Evolutionary conservation across 1,140 invertebrate species (phyloP), one percentile per base, ranked within the genome.

Genomic region (Tetramorium parvispinum): DNA sequence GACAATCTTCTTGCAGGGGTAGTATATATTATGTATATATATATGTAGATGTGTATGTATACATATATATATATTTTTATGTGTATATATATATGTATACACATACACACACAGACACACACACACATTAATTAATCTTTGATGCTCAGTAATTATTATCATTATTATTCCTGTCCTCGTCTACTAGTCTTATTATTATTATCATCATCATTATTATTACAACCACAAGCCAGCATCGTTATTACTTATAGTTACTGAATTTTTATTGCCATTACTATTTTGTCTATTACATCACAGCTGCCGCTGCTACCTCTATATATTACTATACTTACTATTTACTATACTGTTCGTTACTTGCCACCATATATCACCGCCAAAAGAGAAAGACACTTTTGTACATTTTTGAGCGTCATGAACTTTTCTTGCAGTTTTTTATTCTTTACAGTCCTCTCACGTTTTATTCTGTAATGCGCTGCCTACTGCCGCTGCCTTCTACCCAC

Each of bases 401-500:
- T 92, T 91, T 92, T 92, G 85, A 89, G 91, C 87, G 87, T 93
- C 89, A 90, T 90, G 90, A 91, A 81, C 46, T 87, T 88, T 88
- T 92, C 93, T 91, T 92, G 92, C 92, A 92, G 90, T 93, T 93
- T 92, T 89, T 92, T 85, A 91, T 91, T 91, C 90, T 93, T 94
- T 93, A 92, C 92, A 93, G 92, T 94, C 89, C 77, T 91, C 43
- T 93, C 91, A 93, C 91, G 81, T 93, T 93, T 93, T 94, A 92
- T 93, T 93, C 91, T 93, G 92, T 94, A 92, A 92, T 92, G 92
- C 93, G 93, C 93, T 92, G 89, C 92, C 92, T 94, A 89, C 91
- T 91, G 92, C 93, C 92, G 93, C 93, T 94, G 93, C 91, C 92
- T 94, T 93, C 93, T 93, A 94, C 93, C 91, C 92, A 92, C 91